Evolutionary conservation across 2,113 vertebrate genomes (phyloP).

Genomic region (Silurus meridionalis): DNA sequence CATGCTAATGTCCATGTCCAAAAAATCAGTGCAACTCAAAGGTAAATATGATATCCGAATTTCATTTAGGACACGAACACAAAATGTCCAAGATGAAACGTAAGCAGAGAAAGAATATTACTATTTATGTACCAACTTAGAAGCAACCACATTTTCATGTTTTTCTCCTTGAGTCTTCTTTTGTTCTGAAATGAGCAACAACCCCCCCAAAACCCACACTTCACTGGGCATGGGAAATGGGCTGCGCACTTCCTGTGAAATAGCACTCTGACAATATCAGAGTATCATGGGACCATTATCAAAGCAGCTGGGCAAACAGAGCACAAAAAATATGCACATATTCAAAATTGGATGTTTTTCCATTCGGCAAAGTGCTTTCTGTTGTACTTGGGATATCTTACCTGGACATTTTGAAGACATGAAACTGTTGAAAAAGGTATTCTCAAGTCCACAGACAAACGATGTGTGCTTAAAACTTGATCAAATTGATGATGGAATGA

Average conservation of each 20-base stretch:
- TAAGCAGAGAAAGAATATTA: neutral
- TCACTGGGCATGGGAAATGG: slow-evolving; percentile 28
- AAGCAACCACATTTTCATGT: neutral
- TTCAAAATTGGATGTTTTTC: neutral
- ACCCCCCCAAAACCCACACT: slow-evolving; percentile 1
- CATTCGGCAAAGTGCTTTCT: neutral
- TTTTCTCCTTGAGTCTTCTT: slow-evolving; percentile 1
- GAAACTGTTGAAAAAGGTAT: neutral
- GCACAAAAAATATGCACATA: slow-evolving; percentile 22
- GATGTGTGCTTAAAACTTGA: neutral
- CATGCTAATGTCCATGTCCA: neutral
- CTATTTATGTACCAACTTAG: neutral
- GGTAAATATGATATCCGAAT: neutral
- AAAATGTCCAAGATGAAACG: neutral
- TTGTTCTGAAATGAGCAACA: slow-evolving; percentile 30
- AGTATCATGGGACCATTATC: slow-evolving; percentile 28
- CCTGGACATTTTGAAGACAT: neutral
- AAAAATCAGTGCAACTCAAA: too few species aligned
- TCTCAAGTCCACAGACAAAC: neutral
- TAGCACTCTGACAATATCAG: slow-evolving; percentile 29
- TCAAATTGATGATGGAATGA: neutral
- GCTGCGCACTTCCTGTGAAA: slow-evolving; percentile 42
- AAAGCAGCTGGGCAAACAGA: slow-evolving; percentile 10
- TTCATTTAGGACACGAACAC: neutral
- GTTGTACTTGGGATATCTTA: neutral